These are phyloP conservation scores for Chamaedrilus cognettii DNA, from an alignment of 2,888 invertebrate species.

Conservation along the genomic window DNA sequence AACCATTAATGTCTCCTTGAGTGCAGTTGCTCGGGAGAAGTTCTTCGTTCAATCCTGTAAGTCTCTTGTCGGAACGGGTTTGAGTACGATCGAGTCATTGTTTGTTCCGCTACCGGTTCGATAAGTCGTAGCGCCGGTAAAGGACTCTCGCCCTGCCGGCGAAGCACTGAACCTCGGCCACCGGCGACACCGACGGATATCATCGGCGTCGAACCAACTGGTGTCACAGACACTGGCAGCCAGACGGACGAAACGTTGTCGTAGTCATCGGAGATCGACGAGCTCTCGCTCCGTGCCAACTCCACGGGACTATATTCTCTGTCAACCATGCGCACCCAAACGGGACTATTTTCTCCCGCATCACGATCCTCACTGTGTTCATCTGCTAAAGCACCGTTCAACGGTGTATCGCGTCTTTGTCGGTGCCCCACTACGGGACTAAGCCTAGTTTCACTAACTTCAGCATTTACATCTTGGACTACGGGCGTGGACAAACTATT, in stretches of 20 bases:
- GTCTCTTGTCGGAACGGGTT: constrained; percentile 19
- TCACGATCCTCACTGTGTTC: too few relatives aligned
- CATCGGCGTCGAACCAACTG: background rate
- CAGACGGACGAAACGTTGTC: background rate
- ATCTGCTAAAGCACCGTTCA: too few relatives aligned
- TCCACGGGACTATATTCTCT: background rate
- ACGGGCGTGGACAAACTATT: too few relatives aligned
- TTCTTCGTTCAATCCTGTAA: constrained; percentile 11
- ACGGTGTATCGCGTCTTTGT: too few relatives aligned
- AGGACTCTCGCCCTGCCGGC: constrained; percentile 8
- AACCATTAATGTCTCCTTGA: background rate
- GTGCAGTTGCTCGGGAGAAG: background rate
- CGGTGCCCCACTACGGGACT: too few relatives aligned
- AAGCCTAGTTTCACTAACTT: too few relatives aligned
- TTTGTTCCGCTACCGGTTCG: background rate
- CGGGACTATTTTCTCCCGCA: too few relatives aligned
- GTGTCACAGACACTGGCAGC: constrained; percentile 3
- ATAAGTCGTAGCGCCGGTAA: background rate
- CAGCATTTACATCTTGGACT: too few relatives aligned
- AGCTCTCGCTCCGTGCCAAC: background rate
- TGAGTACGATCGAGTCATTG: constrained; percentile 9
- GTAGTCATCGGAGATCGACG: background rate
- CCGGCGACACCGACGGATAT: background rate
- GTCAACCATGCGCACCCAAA: constrained; percentile 8
- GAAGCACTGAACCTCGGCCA: background rate